These are phyloP conservation scores for Gymnocephalus cernua DNA, from an alignment of 2,113 vertebrate species.

Conservation along the genomic window DNA sequence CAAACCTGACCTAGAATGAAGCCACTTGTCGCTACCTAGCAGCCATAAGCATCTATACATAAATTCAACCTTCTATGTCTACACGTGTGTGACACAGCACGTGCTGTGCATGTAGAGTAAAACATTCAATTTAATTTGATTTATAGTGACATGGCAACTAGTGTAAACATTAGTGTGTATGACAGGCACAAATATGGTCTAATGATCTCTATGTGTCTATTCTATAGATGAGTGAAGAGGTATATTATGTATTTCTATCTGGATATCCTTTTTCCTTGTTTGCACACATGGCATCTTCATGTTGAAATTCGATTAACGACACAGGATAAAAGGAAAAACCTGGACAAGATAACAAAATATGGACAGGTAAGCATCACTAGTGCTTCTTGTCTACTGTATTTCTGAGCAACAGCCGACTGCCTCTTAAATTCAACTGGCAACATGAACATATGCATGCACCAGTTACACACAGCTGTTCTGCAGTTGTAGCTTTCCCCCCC, in stretches of 20 bases:
- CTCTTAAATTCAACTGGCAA: neutral
- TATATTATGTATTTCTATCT: too few relatives aligned
- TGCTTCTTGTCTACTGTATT: neutral
- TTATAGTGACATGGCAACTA: slow-evolving; percentile 8
- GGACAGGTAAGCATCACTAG: neutral
- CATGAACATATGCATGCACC: neutral
- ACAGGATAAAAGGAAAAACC: too few relatives aligned
- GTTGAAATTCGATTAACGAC: too few relatives aligned
- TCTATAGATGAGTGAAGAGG: too few relatives aligned
- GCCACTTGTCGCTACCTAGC: slow-evolving; percentile 44
- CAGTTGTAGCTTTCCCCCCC: too few relatives aligned
- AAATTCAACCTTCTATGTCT: too few relatives aligned
- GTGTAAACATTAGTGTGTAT: slow-evolving; percentile 33
- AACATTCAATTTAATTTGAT: neutral
- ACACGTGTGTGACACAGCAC: slow-evolving; percentile 6
- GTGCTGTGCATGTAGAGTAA: slow-evolving; percentile 13
- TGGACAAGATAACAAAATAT: too few relatives aligned
- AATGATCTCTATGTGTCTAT: slow-evolving; percentile 24
- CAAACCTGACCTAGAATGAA: slow-evolving; percentile 33
- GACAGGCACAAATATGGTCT: slow-evolving; percentile 16
- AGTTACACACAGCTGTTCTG: too few relatives aligned
- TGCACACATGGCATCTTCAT: too few relatives aligned
- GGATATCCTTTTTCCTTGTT: too few relatives aligned
- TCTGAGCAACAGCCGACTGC: slow-evolving; percentile 3
- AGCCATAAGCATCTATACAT: too few relatives aligned